These are phyloP conservation scores for Hirudo medicinalis DNA, from an alignment of 1,140 invertebrate species.

Conservation along the genomic window DNA sequence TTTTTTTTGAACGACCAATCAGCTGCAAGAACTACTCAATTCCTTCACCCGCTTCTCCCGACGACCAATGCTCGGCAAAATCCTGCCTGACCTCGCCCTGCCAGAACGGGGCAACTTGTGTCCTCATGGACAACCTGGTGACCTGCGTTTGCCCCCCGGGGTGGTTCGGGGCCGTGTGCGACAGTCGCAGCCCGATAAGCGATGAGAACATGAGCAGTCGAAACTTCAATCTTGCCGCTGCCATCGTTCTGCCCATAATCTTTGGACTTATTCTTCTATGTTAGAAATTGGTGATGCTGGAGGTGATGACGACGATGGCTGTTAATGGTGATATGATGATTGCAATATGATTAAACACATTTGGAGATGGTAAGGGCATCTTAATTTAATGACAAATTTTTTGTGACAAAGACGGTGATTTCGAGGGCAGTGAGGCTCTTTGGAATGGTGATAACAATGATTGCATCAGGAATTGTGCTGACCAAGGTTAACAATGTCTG, in stretches of 20 bases:
- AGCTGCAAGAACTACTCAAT: slow-evolving; percentile 11
- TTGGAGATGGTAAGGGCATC: too few species aligned
- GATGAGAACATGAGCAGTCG: slow-evolving; percentile 10
- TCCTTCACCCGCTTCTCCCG: neutral
- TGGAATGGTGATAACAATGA: neutral
- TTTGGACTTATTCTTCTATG: slow-evolving; percentile 10
- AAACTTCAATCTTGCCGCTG: slow-evolving; percentile 4
- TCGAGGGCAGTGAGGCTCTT: neutral
- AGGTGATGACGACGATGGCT: neutral
- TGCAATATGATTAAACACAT: neutral
- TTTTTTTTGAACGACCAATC: too few species aligned
- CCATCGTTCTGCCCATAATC: slow-evolving; percentile 14
- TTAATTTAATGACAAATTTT: too few species aligned
- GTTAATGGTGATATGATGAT: neutral
- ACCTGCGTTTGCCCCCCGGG: slow-evolving; percentile 46
- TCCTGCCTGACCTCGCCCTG: slow-evolving; percentile 7
- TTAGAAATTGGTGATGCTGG: neutral
- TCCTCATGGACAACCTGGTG: neutral
- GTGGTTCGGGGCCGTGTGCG: slow-evolving; percentile 84
- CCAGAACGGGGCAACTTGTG: slow-evolving; percentile 9
- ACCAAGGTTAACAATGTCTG: neutral
- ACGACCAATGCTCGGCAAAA: neutral
- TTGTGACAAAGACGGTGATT: too few species aligned
- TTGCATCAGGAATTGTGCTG: neutral
- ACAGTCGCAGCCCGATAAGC: slow-evolving; percentile 35